A percentile compares a stretch with the other conserved stretches of the same genome.
phyloP scores from a whole-genome alignment of 1,140 invertebrate genomes.

The Caenorhabditis briggsae region DNA sequence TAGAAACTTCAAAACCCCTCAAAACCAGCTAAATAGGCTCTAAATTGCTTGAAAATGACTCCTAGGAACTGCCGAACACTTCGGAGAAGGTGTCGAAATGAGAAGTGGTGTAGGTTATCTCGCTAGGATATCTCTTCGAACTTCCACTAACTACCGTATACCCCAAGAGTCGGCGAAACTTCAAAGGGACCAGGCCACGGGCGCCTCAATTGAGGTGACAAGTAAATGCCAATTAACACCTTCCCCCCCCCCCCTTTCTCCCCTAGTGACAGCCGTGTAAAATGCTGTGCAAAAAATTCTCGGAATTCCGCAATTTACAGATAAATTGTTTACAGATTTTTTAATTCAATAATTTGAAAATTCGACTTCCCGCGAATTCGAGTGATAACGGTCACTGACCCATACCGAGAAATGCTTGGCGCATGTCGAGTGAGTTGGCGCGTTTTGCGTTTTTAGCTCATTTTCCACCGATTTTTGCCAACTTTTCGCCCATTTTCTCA shows the following conservation, averaged over 20 bases:
- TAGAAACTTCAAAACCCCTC: background rate
- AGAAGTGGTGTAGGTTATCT: slow-evolving; percentile 16
- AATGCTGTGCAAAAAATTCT: background rate
- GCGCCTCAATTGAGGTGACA: slow-evolving; percentile 1
- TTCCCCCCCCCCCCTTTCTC: background rate
- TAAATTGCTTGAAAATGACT: background rate
- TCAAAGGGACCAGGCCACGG: background rate
- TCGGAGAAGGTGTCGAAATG: slow-evolving; percentile 8
- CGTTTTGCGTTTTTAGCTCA: background rate
- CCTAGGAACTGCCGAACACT: background rate
- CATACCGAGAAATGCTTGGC: too few species aligned
- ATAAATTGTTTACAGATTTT: too few species aligned
- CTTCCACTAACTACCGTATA: slow-evolving; percentile 46
- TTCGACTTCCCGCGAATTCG: background rate
- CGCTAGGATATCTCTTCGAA: slow-evolving; percentile 38
- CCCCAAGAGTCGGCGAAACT: background rate
- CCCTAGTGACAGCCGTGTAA: slow-evolving; percentile 41
- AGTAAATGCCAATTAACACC: slow-evolving; percentile 51
- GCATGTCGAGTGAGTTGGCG: too few species aligned
- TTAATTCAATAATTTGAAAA: too few species aligned
- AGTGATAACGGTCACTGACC: background rate
- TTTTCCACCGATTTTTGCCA: background rate
- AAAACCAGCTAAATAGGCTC: background rate
- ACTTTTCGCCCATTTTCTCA: background rate
- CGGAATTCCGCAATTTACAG: too few species aligned